These are phyloP conservation scores for Eulemur rubriventer DNA, from an alignment of 2,797 vertebrate genomes.

Conservation along the genomic window DNA sequence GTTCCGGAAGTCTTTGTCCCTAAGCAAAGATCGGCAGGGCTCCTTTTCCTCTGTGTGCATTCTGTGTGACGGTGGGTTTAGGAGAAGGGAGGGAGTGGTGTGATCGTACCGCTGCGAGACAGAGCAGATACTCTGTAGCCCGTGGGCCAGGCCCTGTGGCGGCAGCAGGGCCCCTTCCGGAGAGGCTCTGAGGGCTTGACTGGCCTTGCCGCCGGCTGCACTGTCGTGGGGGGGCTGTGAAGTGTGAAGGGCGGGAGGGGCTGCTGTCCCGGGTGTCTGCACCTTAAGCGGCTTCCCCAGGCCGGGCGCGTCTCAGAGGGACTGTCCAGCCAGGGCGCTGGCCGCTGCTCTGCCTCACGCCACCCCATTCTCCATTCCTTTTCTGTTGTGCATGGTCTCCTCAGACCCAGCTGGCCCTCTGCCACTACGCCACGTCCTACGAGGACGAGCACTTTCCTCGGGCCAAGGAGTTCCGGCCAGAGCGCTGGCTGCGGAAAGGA, in stretches of 20 bases:
- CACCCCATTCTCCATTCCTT: neutral
- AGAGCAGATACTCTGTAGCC: too few species aligned
- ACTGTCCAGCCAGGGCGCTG: neutral
- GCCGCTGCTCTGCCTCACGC: too few species aligned
- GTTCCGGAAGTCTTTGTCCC: neutral
- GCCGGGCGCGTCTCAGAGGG: neutral
- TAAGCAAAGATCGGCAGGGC: too few species aligned
- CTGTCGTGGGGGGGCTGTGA: too few species aligned
- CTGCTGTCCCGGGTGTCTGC: fast-evolving
- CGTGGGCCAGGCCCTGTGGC: neutral
- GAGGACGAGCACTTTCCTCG: conserved; percentile 89
- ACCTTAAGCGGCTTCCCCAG: neutral
- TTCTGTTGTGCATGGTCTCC: conserved; percentile 39
- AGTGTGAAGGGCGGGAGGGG: neutral
- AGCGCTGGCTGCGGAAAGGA: conserved; percentile 94
- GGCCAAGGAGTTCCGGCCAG: conserved; percentile 89
- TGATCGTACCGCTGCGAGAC: neutral
- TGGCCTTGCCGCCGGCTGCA: neutral
- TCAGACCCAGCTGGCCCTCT: conserved; percentile 95
- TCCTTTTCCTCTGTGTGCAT: neutral
- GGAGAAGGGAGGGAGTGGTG: neutral
- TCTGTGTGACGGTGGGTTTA: neutral
- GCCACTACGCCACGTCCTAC: conserved; percentile 94
- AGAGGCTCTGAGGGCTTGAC: neutral
- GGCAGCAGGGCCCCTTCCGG: neutral